Conservation (phyloP, 1,140 invertebrate species). For the Protaetia brevitarsis region DNA sequence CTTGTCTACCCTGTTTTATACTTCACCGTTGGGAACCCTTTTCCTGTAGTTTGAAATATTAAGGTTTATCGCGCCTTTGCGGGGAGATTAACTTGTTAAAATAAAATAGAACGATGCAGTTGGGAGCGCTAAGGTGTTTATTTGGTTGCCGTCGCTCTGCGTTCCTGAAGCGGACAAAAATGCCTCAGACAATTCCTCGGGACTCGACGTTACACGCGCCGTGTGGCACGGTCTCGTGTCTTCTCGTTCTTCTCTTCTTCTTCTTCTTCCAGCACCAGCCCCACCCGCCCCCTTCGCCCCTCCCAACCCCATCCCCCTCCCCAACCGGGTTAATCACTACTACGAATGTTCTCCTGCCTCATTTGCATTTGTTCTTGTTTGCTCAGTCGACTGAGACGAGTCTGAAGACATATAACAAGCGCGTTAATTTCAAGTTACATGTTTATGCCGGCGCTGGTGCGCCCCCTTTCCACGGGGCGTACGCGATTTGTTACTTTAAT, state of each 20-base stretch:
- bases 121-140: constrained; percentile 7
- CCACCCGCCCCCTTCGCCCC: not conserved
- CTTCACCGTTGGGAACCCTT: not conserved
- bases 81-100: constrained; percentile 11
- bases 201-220: too few species aligned
- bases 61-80: not conserved
- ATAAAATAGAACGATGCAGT: not conserved
- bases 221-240: too few species aligned
- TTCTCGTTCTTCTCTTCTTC: too few species aligned
- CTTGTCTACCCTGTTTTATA: too few species aligned
- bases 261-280: not conserved
- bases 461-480: constrained; percentile 29
- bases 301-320: not conserved
- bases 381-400: constrained; percentile 42
- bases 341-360: not conserved
- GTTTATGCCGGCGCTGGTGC: constrained; percentile 46
- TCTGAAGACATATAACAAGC: constrained; percentile 42
- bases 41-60: not conserved
- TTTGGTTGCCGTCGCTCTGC: too few species aligned
- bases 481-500: constrained; percentile 50
- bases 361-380: constrained; percentile 50
- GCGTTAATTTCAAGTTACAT: constrained; percentile 49
- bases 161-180: not conserved
- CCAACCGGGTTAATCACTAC: not conserved
- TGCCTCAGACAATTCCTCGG: too few species aligned